Evolutionary conservation across 2,113 vertebrate species (phyloP).

Genomic region (Gymnogyps californianus): DNA sequence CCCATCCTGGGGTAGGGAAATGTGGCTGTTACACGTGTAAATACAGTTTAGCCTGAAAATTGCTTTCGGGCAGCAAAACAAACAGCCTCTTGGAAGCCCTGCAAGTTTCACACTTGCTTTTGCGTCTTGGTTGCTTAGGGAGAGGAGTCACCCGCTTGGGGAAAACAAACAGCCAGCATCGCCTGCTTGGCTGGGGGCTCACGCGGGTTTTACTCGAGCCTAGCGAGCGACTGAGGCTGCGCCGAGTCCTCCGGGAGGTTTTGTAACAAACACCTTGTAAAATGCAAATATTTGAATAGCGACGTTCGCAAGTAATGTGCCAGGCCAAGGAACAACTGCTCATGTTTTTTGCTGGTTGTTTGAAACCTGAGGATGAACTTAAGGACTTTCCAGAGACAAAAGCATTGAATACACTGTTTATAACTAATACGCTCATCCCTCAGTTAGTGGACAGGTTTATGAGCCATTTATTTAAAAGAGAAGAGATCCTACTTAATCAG

Average conservation of each 20-base stretch:
- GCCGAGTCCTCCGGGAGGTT: not conserved
- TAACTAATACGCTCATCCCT: not conserved
- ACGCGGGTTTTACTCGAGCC: rapidly evolving
- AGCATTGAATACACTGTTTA: not conserved
- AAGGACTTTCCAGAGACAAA: not conserved
- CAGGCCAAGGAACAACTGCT: not conserved
- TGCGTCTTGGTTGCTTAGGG: not conserved
- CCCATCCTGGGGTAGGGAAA: not conserved
- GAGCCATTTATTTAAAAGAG: not conserved
- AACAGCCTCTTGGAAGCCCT: not conserved
- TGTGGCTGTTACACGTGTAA: rapidly evolving
- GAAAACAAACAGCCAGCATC: not conserved
- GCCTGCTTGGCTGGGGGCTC: not conserved
- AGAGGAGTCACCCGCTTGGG: not conserved
- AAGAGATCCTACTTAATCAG: not conserved
- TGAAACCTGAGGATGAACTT: not conserved
- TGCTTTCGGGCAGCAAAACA: not conserved
- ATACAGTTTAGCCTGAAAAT: not conserved
- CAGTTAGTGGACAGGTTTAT: not conserved
- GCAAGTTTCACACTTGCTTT: not conserved
- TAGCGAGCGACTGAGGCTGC: not conserved
- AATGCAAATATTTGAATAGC: not conserved
- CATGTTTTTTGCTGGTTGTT: not conserved
- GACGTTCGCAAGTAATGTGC: not conserved
- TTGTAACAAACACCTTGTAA: conserved; percentile 26